Evolutionary conservation across 1,140 invertebrate species (phyloP).

Genomic region (Akabosia matsudoensis): DNA sequence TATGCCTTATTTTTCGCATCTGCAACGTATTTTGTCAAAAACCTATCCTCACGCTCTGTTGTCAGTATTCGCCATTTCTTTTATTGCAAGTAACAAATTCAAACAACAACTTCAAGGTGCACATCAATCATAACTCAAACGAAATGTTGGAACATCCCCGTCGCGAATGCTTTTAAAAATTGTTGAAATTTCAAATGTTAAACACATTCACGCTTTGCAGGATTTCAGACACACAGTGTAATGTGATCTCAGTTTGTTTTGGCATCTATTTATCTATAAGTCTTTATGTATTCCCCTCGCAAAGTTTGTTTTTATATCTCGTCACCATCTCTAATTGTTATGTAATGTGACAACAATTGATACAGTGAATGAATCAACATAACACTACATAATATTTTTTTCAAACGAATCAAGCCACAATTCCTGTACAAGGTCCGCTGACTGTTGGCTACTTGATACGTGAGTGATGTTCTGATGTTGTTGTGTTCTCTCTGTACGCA

Average conservation of each 20-base stretch:
- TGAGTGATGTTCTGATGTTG: neutral
- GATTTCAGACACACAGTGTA: neutral
- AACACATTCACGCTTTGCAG: neutral
- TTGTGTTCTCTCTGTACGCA: neutral
- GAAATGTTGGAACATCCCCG: neutral
- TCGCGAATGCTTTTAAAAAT: too few species aligned
- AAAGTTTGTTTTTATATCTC: neutral
- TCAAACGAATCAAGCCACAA: constrained; percentile 1
- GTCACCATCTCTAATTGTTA: constrained; percentile 1
- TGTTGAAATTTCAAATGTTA: too few species aligned
- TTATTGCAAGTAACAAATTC: neutral
- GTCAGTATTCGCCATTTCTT: neutral
- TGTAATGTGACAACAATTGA: constrained; percentile 5
- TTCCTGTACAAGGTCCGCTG: constrained; percentile 10
- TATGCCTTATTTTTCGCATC: neutral
- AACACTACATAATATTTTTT: neutral
- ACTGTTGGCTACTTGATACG: neutral
- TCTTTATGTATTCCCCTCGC: neutral
- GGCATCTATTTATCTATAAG: neutral
- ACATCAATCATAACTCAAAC: neutral
- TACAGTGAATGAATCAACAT: neutral
- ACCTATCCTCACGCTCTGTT: neutral
- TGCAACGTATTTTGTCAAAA: neutral
- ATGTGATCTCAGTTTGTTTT: neutral
- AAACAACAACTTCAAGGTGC: neutral